Conservation (phyloP, 2,113 vertebrate species). For the Micromys minutus region DNA sequence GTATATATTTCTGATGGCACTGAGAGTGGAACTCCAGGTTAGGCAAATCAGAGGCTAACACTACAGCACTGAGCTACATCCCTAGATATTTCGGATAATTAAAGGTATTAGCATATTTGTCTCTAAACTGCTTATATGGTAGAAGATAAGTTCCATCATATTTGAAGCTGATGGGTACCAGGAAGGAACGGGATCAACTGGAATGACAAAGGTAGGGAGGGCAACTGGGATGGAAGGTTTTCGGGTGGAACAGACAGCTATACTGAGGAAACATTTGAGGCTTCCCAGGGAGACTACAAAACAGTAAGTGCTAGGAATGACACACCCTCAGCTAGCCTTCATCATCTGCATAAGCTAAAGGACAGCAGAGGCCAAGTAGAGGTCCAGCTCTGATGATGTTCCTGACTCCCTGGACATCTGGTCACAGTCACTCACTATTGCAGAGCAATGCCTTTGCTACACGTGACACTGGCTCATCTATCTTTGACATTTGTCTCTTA, state of each 20-base stretch:
- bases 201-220: not conserved
- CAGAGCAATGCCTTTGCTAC: not conserved
- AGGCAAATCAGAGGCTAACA: not conserved
- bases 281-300: not conserved
- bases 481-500: not conserved
- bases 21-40: not conserved
- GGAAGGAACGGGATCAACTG: not conserved
- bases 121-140: not conserved
- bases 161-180: not conserved
- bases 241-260: not conserved
- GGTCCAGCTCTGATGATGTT: not conserved
- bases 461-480: rapidly evolving
- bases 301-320: not conserved
- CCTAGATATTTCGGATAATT: not conserved
- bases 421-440: not conserved
- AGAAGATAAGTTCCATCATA: not conserved
- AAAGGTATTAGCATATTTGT: not conserved
- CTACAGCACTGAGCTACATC: not conserved
- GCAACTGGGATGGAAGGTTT: not conserved
- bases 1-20: not conserved
- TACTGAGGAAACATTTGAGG: not conserved
- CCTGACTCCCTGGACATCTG: too few relatives aligned
- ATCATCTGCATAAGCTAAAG: not conserved
- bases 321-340: not conserved
- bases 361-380: not conserved